phyloP scores from a whole-genome alignment of 2,113 vertebrate species.

The Burhinus oedicnemus region DNA sequence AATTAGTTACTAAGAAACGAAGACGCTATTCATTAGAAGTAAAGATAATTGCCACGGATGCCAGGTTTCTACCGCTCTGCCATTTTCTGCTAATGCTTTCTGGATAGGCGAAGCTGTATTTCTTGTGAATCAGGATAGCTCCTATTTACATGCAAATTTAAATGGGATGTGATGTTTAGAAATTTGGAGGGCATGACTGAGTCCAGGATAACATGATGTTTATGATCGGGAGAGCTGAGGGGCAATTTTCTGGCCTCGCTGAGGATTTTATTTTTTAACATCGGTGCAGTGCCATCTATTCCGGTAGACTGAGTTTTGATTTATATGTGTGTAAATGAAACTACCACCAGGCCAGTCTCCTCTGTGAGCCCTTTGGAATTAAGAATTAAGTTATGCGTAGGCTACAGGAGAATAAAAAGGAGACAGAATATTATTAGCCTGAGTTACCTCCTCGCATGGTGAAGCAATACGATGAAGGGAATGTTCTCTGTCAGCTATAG shows the following conservation, averaged over 20 bases:
- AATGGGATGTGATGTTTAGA: not conserved
- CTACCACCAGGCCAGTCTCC: conserved; percentile 28
- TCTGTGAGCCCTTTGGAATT: conserved; percentile 20
- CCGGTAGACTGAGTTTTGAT: conserved; percentile 29
- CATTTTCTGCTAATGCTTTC: conserved; percentile 28
- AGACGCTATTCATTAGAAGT: not conserved
- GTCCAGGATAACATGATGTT: not conserved
- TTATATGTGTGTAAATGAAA: conserved; percentile 42
- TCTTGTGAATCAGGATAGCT: not conserved
- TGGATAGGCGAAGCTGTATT: not conserved
- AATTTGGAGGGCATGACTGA: conserved; percentile 4
- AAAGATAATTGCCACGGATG: not conserved
- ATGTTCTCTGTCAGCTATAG: conserved; percentile 55
- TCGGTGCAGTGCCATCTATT: not conserved
- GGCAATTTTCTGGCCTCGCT: not conserved
- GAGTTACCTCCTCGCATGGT: conserved; percentile 28
- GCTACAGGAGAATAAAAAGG: conserved; percentile 40
- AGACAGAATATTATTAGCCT: conserved; percentile 52
- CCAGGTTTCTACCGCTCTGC: not conserved
- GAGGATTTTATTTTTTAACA: conserved; percentile 26
- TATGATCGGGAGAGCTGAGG: not conserved
- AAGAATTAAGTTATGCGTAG: conserved; percentile 45
- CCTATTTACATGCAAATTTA: conserved; percentile 44
- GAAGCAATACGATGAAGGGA: conserved; percentile 57
- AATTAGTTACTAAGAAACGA: not conserved